These are phyloP conservation scores for Athene cunicularia DNA, from an alignment of 2,113 vertebrate species.

Conservation along the genomic window DNA sequence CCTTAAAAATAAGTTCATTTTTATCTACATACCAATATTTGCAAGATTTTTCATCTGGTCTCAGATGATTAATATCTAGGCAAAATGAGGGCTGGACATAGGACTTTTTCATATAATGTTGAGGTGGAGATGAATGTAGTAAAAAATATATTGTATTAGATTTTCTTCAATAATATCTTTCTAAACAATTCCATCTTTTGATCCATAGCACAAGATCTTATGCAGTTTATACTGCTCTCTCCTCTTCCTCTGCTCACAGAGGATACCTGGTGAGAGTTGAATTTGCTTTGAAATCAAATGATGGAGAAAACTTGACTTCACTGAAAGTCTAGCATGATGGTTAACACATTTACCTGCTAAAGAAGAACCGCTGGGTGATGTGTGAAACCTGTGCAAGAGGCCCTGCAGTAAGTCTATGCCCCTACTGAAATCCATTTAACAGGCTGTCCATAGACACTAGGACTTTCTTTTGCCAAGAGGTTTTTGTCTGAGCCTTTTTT, in stretches of 20 bases:
- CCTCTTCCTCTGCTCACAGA: neutral
- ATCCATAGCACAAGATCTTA: neutral
- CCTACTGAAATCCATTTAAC: neutral
- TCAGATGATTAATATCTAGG: neutral
- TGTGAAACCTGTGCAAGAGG: neutral
- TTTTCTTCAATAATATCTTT: neutral
- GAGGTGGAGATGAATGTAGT: neutral
- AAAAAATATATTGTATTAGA: neutral
- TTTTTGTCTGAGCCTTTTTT: neutral
- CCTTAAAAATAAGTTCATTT: neutral
- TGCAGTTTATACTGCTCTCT: neutral
- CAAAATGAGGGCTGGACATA: neutral
- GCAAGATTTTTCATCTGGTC: neutral
- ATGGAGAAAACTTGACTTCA: neutral
- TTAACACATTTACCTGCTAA: neutral
- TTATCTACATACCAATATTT: neutral
- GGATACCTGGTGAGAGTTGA: neutral
- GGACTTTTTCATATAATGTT: neutral
- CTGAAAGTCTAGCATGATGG: neutral
- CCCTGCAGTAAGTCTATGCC: neutral
- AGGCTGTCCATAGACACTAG: rapidly evolving
- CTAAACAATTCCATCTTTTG: neutral
- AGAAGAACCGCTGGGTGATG: neutral
- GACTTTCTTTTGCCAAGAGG: neutral
- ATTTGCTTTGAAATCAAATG: neutral